phyloP scores from a whole-genome alignment of 2,797 vertebrate genomes.

The Lepilemur septentrionalis region DNA sequence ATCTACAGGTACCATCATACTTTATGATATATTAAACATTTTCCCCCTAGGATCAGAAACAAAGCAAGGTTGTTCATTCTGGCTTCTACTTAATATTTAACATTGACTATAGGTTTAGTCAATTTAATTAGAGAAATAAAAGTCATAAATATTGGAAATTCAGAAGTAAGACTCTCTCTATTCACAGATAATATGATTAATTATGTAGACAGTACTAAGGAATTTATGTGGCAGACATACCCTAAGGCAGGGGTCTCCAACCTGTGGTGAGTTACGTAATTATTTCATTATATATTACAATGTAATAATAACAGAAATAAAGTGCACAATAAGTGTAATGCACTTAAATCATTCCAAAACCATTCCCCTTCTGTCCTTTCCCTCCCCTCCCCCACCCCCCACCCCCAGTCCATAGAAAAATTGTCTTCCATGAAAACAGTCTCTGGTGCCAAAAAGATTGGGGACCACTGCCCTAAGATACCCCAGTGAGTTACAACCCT shows the following conservation, averaged over 20 bases:
- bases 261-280: too few species aligned
- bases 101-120: neutral
- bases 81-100: neutral
- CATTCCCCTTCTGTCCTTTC: too few species aligned
- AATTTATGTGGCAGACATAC: neutral
- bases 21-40: neutral
- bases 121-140: neutral
- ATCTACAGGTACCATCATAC: neutral
- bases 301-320: too few species aligned
- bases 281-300: too few species aligned
- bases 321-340: too few species aligned
- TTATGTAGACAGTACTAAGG: neutral
- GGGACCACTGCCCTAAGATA: neutral
- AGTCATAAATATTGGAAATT: neutral
- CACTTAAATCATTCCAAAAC: too few species aligned
- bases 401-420: neutral
- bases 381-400: too few species aligned
- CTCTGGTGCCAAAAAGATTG: neutral
- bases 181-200: neutral
- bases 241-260: neutral
- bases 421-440: neutral
- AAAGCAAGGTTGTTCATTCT: neutral
- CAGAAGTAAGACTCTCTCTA: neutral
- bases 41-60: neutral
- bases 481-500: neutral